Evolutionary conservation across 2,113 vertebrate species (phyloP).

Genomic region (Tricholaema leucomelas): DNA sequence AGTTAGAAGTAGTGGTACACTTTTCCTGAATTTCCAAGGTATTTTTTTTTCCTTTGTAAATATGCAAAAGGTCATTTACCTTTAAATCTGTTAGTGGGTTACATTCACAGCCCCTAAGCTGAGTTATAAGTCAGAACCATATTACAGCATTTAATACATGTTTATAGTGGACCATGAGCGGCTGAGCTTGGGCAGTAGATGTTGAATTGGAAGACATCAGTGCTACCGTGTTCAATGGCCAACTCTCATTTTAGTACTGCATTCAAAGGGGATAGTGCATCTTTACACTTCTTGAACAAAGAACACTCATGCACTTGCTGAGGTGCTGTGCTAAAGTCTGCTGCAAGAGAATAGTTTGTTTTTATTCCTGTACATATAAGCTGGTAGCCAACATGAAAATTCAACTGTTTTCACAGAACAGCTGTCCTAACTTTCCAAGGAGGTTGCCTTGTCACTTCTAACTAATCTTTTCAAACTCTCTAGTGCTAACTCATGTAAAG

Average conservation of each 20-base stretch:
- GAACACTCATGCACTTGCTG: not conserved
- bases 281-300: not conserved
- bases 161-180: not conserved
- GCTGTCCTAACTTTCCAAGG: not conserved
- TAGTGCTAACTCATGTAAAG: not conserved
- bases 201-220: not conserved
- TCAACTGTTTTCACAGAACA: not conserved
- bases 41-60: not conserved
- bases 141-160: not conserved
- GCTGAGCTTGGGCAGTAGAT: not conserved
- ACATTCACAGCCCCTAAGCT: not conserved
- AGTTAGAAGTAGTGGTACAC: not conserved
- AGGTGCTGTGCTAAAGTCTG: not conserved
- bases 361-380: not conserved
- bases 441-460: not conserved
- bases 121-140: not conserved
- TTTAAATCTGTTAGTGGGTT: slow-evolving; percentile 10
- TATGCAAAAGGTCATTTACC: not conserved
- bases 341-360: not conserved
- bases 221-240: not conserved
- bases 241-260: not conserved
- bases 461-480: not conserved
- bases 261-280: not conserved
- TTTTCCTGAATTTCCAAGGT: not conserved
- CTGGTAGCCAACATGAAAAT: not conserved